These are phyloP conservation scores for Gymnosoma rotundatum DNA, from an alignment of 2,888 invertebrate genomes.

Conservation along the genomic window DNA sequence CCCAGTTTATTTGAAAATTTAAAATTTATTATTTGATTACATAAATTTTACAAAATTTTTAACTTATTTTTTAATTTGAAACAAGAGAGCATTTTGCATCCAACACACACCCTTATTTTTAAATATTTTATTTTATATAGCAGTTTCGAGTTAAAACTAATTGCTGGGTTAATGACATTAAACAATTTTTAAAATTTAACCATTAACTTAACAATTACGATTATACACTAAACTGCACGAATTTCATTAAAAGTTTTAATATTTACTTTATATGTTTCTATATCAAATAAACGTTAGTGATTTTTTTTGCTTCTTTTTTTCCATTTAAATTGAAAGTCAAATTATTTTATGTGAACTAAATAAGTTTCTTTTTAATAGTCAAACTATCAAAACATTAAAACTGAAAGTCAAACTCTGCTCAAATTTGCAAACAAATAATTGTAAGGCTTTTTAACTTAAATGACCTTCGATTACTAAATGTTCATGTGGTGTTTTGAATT, in stretches of 20 bases:
- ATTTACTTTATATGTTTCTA: not conserved
- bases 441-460: conserved; percentile 47
- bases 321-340: conserved; percentile 45
- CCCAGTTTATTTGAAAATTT: no score
- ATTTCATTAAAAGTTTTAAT: no score
- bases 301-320: not conserved
- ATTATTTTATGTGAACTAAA: no score
- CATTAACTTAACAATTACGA: not conserved
- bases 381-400: no score
- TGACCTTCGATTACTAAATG: conserved; percentile 53
- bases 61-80: not conserved
- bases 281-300: not conserved
- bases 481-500: conserved; percentile 25
- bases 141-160: not conserved
- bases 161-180: conserved; percentile 14
- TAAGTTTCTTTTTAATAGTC: no score
- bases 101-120: no score
- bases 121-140: not conserved
- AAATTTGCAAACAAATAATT: conserved; percentile 35
- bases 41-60: no score
- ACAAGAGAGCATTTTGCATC: not conserved
- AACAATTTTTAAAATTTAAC: not conserved
- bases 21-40: no score
- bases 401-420: conserved; percentile 33
- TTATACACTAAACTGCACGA: no score